These are phyloP conservation scores for Oxyruncus cristatus DNA, from an alignment of 2,113 vertebrate genomes.

Conservation along the genomic window DNA sequence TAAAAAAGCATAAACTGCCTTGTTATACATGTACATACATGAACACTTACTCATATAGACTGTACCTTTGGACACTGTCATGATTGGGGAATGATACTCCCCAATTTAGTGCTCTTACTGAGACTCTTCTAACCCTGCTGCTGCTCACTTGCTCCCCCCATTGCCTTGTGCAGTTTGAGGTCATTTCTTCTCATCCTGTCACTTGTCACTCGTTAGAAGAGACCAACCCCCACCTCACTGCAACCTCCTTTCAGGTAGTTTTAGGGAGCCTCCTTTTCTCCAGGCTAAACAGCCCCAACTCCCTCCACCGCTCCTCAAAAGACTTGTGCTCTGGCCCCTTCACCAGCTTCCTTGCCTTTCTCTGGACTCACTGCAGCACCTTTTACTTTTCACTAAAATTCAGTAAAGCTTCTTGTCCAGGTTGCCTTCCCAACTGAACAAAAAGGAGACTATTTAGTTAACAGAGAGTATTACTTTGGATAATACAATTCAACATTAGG, in stretches of 20 bases:
- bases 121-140: not conserved
- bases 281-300: not conserved
- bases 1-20: not conserved
- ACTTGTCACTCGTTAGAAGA: not conserved
- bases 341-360: not conserved
- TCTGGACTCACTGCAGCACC: not conserved
- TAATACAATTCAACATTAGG: not conserved
- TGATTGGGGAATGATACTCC: not conserved
- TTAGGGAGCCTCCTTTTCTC: not conserved
- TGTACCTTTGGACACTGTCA: accelerated
- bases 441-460: not conserved
- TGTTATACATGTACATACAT: not conserved
- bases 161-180: not conserved
- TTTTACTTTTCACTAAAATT: not conserved
- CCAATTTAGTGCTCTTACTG: not conserved
- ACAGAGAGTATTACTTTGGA: not conserved
- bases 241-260: not conserved
- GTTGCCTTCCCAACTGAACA: not conserved
- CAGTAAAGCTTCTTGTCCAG: not conserved
- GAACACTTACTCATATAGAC: not conserved
- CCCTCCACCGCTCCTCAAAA: not conserved
- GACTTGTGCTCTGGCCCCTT: not conserved
- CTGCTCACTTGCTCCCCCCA: not conserved
- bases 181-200: not conserved
- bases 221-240: not conserved